phyloP scores from a whole-genome alignment of 2,797 vertebrate genomes.

The Mallotus villosus region DNA sequence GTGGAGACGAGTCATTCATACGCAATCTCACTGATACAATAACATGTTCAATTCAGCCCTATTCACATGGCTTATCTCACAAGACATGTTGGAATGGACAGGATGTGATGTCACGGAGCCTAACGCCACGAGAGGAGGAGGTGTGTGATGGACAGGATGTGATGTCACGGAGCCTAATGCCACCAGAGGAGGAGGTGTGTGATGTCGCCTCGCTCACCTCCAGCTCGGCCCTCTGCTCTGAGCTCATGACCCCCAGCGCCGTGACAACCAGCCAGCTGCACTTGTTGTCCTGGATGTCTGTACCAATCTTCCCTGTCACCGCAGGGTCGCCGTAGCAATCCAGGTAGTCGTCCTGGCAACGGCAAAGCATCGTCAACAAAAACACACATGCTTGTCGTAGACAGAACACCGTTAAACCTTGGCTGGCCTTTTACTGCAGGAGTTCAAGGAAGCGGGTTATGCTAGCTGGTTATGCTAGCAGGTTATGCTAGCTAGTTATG shows the following conservation, averaged over 20 bases:
- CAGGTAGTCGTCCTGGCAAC: slow-evolving; percentile 88
- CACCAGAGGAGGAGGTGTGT: not conserved
- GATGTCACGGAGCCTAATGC: too few relatives aligned
- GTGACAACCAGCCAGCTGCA: slow-evolving; percentile 97
- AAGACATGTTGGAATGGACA: not conserved
- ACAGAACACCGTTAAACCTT: not conserved
- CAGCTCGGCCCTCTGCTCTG: slow-evolving; percentile 79
- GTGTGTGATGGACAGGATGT: not conserved
- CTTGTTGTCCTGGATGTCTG: slow-evolving; percentile 98
- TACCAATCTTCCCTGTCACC: slow-evolving; percentile 93
- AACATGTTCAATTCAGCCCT: not conserved
- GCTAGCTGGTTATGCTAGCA: not conserved
- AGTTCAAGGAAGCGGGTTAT: not conserved
- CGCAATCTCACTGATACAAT: too few relatives aligned
- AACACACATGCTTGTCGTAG: not conserved
- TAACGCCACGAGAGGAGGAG: too few relatives aligned
- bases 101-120: too few relatives aligned
- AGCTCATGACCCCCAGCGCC: slow-evolving; percentile 79
- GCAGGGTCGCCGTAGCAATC: slow-evolving; percentile 91
- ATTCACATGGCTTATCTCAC: not conserved
- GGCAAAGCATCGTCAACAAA: slow-evolving; percentile 9
- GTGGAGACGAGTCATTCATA: too few relatives aligned
- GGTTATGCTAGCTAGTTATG: not conserved
- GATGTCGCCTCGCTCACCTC: slow-evolving; percentile 73
- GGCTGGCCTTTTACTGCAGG: not conserved